Base-by-base conservation (phyloP, 2,113 vertebrate species). In the Petaurus breviceps region DNA sequence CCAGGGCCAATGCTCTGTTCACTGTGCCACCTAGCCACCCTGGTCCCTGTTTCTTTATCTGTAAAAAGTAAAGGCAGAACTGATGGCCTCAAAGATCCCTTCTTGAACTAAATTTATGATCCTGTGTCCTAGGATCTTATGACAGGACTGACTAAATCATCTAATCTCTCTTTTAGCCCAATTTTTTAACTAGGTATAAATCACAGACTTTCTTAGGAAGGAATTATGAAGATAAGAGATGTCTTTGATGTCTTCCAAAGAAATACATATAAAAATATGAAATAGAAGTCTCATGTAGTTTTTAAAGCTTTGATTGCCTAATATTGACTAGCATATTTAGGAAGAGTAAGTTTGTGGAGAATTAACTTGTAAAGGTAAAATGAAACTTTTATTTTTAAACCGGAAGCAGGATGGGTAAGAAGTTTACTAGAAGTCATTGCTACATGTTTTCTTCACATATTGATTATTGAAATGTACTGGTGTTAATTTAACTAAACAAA, bases 381-480 rank as follows among this genome's bases (percentile, higher is more conserved):
- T 84, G 68, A 43, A 84, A 43, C 7, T 22, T 84, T 16, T 28
- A 90, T 95, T 93, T 51, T 96, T 49, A 84, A 55, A 1, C 93
- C 91, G 9, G 93, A 55, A 97, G 55, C 31, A 90, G 31, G 31
- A 84, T 93, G 93, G 91, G 89, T 49, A 93, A 89, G 37, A 95
- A 89, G 16, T 94, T 37, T 90, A 95, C 57, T 92, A 90, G 90
- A 55, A 90, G 55, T 51, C 0, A 68, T 52, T 16, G 92, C 5
- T 93, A 7, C 77, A 47, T 92, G 9, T 22, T 55, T 24, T 24
- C 77, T 95, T 93, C 4, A 53, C 19, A 94, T 12, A 50, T 26
- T 90, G 31, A 49, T 53, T 51, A 23, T 91, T 92, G 84, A 57
- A 57, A 46, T 57, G 50, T 89, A 43, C 31, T n/a, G 24, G 8